phyloP scores from a whole-genome alignment of 2,797 vertebrate species.

The Antennarius maculatus region DNA sequence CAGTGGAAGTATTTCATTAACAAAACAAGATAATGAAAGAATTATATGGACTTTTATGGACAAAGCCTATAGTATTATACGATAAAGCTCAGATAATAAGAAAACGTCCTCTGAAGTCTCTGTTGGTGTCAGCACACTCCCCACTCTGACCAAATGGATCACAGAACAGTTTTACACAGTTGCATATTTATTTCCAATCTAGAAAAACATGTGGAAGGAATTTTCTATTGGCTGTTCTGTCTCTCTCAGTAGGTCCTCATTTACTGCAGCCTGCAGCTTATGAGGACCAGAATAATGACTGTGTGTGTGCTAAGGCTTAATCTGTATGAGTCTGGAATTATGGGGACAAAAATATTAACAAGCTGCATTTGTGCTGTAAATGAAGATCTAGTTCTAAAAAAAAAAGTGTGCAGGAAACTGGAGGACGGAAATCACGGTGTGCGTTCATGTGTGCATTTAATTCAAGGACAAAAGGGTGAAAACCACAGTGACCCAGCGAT shows the following conservation, averaged over 20 bases:
- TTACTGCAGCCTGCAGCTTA: conserved; percentile 41
- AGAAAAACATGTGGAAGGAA: conserved; percentile 12
- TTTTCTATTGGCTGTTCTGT: conserved; percentile 3
- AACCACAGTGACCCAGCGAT: conserved; percentile 46
- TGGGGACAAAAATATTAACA: conserved; percentile 14
- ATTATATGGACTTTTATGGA: not conserved
- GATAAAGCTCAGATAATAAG: not conserved
- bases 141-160: not conserved
- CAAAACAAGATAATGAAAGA: not conserved
- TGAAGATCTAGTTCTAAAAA: conserved; percentile 6
- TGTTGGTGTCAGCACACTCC: not conserved
- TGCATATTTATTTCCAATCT: conserved; percentile 2
- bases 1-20: not conserved
- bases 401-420: conserved; percentile 35
- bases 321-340: not conserved
- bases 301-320: not conserved
- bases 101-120: not conserved
- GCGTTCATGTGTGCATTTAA: conserved; percentile 9
- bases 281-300: conserved; percentile 56
- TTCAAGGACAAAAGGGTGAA: conserved; percentile 33
- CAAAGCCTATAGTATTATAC: not conserved
- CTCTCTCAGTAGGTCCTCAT: conserved; percentile 22
- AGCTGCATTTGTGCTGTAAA: not conserved
- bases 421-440: conserved; percentile 14
- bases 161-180: not conserved